phyloP scores from a whole-genome alignment of 2,797 vertebrate species.

The Octomys mimax region DNA sequence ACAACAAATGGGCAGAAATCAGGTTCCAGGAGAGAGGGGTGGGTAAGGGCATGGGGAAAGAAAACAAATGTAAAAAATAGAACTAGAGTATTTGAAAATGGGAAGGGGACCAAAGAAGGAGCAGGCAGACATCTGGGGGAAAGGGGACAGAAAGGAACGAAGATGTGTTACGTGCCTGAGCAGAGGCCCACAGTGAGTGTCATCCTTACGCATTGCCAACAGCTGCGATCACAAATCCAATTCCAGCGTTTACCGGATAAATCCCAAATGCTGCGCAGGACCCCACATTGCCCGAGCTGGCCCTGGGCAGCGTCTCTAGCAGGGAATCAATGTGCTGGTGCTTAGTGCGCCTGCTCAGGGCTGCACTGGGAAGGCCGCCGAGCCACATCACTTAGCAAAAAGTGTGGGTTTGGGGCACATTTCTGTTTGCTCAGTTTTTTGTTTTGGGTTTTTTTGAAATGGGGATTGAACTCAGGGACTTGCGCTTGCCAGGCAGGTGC shows the following conservation, averaged over 20 bases:
- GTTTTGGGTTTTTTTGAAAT: too few species aligned
- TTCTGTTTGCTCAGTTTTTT: background rate
- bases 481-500: too few species aligned
- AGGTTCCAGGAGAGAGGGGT: background rate
- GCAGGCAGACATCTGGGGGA: background rate
- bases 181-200: background rate
- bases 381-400: background rate
- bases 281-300: too few species aligned
- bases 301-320: background rate
- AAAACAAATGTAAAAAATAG: background rate
- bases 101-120: background rate
- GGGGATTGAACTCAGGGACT: too few species aligned
- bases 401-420: background rate
- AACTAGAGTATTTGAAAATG: background rate
- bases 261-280: background rate
- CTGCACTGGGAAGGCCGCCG: background rate
- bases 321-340: background rate
- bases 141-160: background rate
- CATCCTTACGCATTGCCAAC: background rate
- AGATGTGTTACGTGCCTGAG: background rate
- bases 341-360: background rate
- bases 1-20: background rate
- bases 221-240: background rate
- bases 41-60: background rate
- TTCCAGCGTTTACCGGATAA: background rate